A percentile compares a stretch with the other conserved stretches of the same genome.
These are phyloP conservation scores for Plebejus argus DNA, from an alignment of 2,888 invertebrate species.

Conservation along the genomic window DNA sequence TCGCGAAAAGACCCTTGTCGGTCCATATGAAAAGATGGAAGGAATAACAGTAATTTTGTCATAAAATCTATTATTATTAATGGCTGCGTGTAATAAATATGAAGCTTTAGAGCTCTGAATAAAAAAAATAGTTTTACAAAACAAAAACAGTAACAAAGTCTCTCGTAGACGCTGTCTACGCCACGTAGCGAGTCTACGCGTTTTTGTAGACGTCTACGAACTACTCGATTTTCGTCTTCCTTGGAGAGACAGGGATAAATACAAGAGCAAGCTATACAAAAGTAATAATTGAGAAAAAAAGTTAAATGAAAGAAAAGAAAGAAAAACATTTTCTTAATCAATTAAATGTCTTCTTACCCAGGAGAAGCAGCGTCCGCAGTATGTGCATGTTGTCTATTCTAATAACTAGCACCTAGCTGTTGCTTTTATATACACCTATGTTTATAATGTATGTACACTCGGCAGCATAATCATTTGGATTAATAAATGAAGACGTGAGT, in stretches of 20 bases:
- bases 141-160: slow-evolving; percentile 1
- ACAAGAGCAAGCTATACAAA: neutral
- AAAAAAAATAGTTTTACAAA: neutral
- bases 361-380: neutral
- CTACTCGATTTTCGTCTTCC: neutral
- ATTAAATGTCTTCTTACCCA: neutral
- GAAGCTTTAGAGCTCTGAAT: neutral
- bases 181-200: neutral
- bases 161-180: neutral
- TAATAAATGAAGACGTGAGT: too few relatives aligned
- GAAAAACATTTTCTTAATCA: neutral
- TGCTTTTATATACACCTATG: neutral
- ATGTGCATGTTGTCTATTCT: slow-evolving; percentile 9
- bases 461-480: neutral
- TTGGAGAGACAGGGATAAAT: neutral
- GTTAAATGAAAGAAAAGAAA: neutral
- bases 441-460: neutral
- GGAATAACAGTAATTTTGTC: too few relatives aligned
- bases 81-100: too few relatives aligned
- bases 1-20: too few relatives aligned
- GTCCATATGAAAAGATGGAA: too few relatives aligned
- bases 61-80: too few relatives aligned
- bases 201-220: neutral
- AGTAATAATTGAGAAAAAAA: neutral
- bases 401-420: neutral